Evolutionary conservation across 2,113 vertebrate genomes (phyloP), one percentile per base, ranked within the genome.

Genomic region (Uropsilus gracilis): DNA sequence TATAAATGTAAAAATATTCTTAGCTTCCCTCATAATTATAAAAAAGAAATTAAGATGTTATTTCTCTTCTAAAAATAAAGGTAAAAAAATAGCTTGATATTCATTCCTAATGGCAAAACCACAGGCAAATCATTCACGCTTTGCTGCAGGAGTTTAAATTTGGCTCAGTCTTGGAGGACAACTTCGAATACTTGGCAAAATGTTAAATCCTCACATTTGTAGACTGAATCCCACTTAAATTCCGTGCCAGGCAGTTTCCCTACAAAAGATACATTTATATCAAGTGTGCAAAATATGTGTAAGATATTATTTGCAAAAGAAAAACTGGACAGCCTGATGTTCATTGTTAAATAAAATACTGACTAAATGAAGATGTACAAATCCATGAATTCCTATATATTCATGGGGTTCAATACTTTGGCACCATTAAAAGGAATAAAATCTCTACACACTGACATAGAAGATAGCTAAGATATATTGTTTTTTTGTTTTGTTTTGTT

Each of bases 21-120:
- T 57, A 71, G 90, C 46, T 55, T 92, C 34, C 55, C 42, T 66
- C 12, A 9, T 48, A 75, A 90, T 42, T 66, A 82, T n/a, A 89
- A 91, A 92, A 90, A 34, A 87, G 14, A 84, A 90, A 85, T 76
- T 57, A 90, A 42, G 48, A 59, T 30, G 28, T 13, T 12, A n/a
- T 34, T 64, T 61, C 42, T 95, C 20, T 34, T 37, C 16, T 50
- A 28, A 34, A 80, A 63, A 61, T 34, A 12, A 72, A 32, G 13
- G 5, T 22, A 68, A 83, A 24, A 69, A 83, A 73, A 77, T 9
- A 76, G 26, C 13, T 28, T 30, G 46, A 28, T 20, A 50, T 1
- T 39, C 59, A 11, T 81, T 85, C 26, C 66, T 13, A 17, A 59
- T 11, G n/a, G 26, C 48, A 22, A 85, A 84, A 37, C 24, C 22